Evolutionary conservation across 2,113 vertebrate genomes (phyloP).

Genomic region (Prochilodus magdalenae): DNA sequence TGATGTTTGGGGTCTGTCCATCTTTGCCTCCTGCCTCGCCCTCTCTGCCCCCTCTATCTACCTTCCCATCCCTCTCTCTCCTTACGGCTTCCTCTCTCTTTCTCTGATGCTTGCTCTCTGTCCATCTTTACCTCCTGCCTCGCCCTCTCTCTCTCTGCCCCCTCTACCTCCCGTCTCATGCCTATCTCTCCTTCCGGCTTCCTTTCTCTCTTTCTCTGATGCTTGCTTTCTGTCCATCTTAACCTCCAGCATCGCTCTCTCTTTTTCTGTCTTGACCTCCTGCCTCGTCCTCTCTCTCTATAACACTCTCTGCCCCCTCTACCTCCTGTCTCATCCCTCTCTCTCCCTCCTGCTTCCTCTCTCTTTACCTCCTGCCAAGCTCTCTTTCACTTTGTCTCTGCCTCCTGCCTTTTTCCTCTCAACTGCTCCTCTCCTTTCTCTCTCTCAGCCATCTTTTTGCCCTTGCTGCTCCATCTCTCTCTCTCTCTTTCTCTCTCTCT

Average conservation of each 20-base stretch:
- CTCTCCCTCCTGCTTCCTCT: background rate
- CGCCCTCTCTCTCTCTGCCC: background rate
- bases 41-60: no score
- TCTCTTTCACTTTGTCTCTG: background rate
- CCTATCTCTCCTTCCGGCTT: background rate
- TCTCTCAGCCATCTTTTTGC: background rate
- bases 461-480: background rate
- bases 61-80: no score
- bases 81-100: background rate
- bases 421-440: background rate
- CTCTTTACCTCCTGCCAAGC: background rate
- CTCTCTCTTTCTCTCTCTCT: background rate
- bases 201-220: background rate
- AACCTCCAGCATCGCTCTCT: background rate
- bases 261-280: background rate
- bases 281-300: background rate
- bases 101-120: background rate
- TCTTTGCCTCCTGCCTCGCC: no score
- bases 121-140: background rate
- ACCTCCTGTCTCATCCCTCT: no score
- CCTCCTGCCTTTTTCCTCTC: no score
- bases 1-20: no score
- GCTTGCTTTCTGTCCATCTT: background rate
- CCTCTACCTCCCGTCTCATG: background rate
- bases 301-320: background rate